Evolutionary conservation across 2,888 invertebrate species (phyloP), one percentile per base, ranked within the genome.

Genomic region (Parnassius smintheus): DNA sequence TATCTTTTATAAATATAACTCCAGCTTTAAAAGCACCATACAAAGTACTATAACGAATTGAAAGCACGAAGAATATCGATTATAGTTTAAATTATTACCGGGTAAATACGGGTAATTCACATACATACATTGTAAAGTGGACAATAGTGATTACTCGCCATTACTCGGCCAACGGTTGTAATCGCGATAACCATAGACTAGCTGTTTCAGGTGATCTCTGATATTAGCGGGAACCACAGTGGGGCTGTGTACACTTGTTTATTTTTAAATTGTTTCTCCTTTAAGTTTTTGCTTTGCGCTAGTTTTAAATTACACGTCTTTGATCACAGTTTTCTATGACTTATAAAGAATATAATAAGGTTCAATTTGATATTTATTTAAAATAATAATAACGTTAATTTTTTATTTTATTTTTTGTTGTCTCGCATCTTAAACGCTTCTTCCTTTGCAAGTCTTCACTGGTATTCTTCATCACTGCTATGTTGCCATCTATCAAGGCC

Each of bases 141-240:
- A 70, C 70, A 70, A 69, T 68, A 65, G 68, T 64, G 68, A 70
- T 70, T 68, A 69, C 66, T 22, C 56, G 11, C n/a, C n/a, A n/a
- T n/a, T n/a, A n/a, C n/a, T n/a, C n/a, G 61, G 63, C 59, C 62
- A 65, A 71, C 68, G 64, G 60, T 51, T 46, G 68, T 68, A 67
- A 69, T 71, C 63, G 61, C 62, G 66, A 67, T 70, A 68, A 72
- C 66, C 64, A 68, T 67, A 67, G 70, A 60, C 57, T 66, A 66
- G 68, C 59, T 67, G 65, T 63, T 68, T 64, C 59, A 59, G 10
- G 12, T 42, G 59, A 56, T 56, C 55, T 51, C 11, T 12, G 56
- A 63, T 41, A 58, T 61, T 58, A 58, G 52, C 25, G 58, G 45
- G 22, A 44, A 9, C 42, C 48, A 22, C 57, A 53, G 49, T 58